phyloP scores from a whole-genome alignment of 2,888 invertebrate genomes.

The Lagria hirta region DNA sequence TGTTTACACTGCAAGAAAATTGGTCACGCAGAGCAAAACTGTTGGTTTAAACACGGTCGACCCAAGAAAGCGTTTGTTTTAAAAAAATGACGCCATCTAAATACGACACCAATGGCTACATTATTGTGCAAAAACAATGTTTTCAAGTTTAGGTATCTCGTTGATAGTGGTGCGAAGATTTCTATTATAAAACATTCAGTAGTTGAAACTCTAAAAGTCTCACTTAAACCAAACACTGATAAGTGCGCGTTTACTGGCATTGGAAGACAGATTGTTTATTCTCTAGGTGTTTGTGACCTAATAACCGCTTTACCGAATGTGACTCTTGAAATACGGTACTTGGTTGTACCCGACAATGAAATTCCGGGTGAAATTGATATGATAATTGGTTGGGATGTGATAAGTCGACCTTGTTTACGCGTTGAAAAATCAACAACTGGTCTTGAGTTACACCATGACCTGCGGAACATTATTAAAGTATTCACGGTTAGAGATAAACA shows the following conservation, averaged over 20 bases:
- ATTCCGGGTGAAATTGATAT: constrained; percentile 22
- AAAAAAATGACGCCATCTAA: constrained; percentile 22
- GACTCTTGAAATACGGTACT: constrained; percentile 26
- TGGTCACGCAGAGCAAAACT: constrained; percentile 25
- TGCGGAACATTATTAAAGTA: constrained; percentile 2
- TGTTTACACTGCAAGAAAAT: constrained; percentile 28
- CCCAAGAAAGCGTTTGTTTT: constrained; percentile 15
- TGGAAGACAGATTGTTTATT: constrained; percentile 23
- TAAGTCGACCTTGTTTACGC: constrained; percentile 14
- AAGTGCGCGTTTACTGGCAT: constrained; percentile 24
- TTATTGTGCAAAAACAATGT: constrained; percentile 21
- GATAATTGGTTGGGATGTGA: constrained; percentile 31
- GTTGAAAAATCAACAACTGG: constrained; percentile 9
- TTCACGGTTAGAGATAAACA: constrained; percentile 3
- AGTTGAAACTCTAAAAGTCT: constrained; percentile 15
- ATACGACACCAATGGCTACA: constrained; percentile 28
- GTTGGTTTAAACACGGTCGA: constrained; percentile 26
- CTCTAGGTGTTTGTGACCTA: constrained; percentile 25
- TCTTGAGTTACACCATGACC: constrained; percentile 21
- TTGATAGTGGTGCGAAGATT: constrained; percentile 32
- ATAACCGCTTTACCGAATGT: constrained; percentile 23
- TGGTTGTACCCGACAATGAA: constrained; percentile 22
- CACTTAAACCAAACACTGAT: constrained; percentile 17
- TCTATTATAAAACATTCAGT: constrained; percentile 27
- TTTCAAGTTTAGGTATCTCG: constrained; percentile 24